Evolutionary conservation across 2,797 vertebrate genomes (phyloP), one percentile per base, ranked within the genome.

Genomic region (Hephaestus fuliginosus): DNA sequence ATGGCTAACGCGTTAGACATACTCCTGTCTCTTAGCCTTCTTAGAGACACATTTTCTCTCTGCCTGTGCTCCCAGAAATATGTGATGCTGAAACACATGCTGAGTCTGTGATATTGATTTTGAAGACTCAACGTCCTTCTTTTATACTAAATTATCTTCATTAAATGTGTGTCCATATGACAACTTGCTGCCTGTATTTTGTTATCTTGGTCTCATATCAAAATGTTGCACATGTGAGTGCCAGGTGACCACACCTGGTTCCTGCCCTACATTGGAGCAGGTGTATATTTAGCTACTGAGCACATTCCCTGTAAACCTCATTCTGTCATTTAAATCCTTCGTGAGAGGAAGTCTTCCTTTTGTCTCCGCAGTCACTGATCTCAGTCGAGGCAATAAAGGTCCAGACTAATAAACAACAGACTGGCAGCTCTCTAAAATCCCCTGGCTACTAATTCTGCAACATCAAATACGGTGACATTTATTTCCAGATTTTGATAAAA

Each of bases 231-330:
- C 53, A 33, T 68, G 62, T 86, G 69, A 86, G 53, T 74, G 18
- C 57, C 79, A 90, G 74, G 80, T 90, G 78, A 86, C 82, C 86
- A 87, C 84, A 88, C 85, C 88, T 92, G 82, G 66, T 87, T 86
- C 33, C 65, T 88, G 83, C 82, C 86, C 90, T 81, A 84, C 86
- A 82, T 74, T 17, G 7, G 15, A 46, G 25, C 13, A 43, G 51
- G 67, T 85, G 74, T 85, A 85, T 85, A 85, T 88, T 82, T 85
- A 89, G 76, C 80, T 44, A 22, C 61, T 49, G 36, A 68, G 70
- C 30, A 25, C 56, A 71, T 53, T 86, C 57, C 22, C 63, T 73
- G 76, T 58, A 86, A 91, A 81, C 80, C 81, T 86, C 78, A 87
- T 88, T 91, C 84, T 90, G 84, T 89, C 84, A 88, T 88, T 87